A percentile compares a stretch with the other conserved stretches of the same genome.
These are phyloP conservation scores for Colistium nudipinnis DNA, from an alignment of 2,113 vertebrate genomes.

Conservation along the genomic window DNA sequence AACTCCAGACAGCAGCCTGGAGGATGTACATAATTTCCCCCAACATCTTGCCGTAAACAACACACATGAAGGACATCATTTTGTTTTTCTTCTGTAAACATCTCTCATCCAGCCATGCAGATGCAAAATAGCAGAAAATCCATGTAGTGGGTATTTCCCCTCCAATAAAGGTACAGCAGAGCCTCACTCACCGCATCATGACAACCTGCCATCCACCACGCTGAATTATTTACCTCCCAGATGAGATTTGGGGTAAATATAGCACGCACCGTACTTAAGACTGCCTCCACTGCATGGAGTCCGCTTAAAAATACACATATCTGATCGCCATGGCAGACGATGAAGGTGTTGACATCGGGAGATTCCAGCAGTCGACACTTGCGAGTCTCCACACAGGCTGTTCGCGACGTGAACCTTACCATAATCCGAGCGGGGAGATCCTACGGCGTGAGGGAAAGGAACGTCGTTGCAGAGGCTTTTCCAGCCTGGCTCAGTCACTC, in stretches of 20 bases:
- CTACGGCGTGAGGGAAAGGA: slow-evolving; percentile 36
- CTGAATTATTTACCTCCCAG: slow-evolving; percentile 72
- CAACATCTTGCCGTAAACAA: slow-evolving; percentile 10
- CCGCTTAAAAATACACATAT: slow-evolving; percentile 18
- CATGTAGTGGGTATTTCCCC: neutral
- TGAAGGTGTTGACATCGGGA: slow-evolving; percentile 33
- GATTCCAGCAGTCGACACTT: slow-evolving; percentile 30
- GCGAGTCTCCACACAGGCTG: neutral
- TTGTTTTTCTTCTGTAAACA: neutral
- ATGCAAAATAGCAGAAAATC: neutral
- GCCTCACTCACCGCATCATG: slow-evolving; percentile 24
- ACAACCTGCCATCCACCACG: slow-evolving; percentile 20
- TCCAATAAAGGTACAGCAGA: slow-evolving; percentile 15
- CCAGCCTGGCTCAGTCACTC: slow-evolving; percentile 29
- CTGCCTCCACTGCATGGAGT: neutral
- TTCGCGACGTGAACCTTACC: slow-evolving; percentile 55
- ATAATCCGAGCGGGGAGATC: slow-evolving; percentile 50
- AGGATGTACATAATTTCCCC: slow-evolving; percentile 8
- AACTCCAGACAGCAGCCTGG: slow-evolving; percentile 9
- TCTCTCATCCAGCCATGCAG: neutral
- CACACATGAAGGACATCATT: neutral
- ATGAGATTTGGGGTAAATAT: slow-evolving; percentile 60
- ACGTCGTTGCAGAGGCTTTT: slow-evolving; percentile 14
- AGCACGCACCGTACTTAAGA: slow-evolving; percentile 30
- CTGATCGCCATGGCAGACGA: slow-evolving; percentile 10